Conservation (phyloP, 2,888 invertebrate genomes). For the Odontocolon sp. region DNA sequence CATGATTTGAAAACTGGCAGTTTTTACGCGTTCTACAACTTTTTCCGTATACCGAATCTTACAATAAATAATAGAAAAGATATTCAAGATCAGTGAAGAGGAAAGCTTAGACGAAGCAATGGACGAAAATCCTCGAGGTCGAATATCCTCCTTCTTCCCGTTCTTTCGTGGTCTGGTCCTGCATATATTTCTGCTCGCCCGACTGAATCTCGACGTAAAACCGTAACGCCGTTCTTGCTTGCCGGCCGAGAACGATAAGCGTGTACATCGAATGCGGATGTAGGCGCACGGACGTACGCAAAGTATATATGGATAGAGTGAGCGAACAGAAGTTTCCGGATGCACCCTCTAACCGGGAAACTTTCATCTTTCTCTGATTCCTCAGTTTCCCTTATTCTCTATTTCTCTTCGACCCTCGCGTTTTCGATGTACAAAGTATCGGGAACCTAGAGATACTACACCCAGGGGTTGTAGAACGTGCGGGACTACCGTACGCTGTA, state of each 20-base stretch:
- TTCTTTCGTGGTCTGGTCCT: too few relatives aligned
- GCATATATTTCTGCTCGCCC: too few relatives aligned
- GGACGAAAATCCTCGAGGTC: too few relatives aligned
- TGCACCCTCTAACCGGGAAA: too few relatives aligned
- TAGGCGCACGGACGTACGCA: not conserved
- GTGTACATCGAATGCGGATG: not conserved
- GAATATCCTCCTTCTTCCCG: not conserved
- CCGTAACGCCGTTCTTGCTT: not conserved
- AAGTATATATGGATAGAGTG: too few relatives aligned
- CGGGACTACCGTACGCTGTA: not conserved
- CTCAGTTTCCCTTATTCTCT: not conserved
- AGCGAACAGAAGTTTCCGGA: not conserved
- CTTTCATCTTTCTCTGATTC: not conserved
- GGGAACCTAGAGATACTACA: slow-evolving; percentile 23
- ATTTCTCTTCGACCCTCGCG: not conserved
- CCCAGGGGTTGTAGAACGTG: not conserved
- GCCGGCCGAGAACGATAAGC: not conserved
- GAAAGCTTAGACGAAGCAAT: too few relatives aligned
- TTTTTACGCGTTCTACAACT: too few relatives aligned
- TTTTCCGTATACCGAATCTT: too few relatives aligned
- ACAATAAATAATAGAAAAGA: too few relatives aligned
- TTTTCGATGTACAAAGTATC: slow-evolving; percentile 4
- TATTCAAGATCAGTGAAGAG: too few relatives aligned
- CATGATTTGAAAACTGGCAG: too few relatives aligned
- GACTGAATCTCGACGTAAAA: not conserved